phyloP scores from a whole-genome alignment of 1,140 invertebrate genomes.

The Meloidogyne floridensis region DNA sequence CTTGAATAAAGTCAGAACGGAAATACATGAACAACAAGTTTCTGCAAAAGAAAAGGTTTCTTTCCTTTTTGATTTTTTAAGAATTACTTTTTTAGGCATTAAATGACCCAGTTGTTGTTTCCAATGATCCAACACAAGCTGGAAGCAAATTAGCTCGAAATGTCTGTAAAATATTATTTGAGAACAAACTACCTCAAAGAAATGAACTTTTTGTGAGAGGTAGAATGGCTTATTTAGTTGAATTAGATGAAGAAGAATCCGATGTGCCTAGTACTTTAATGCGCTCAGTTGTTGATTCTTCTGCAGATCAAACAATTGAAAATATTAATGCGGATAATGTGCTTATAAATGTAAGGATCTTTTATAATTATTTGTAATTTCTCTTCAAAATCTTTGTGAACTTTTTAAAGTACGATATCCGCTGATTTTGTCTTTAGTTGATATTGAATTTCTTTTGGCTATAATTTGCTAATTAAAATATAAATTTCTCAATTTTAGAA shows the following conservation, averaged over 20 bases:
- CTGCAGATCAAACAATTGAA: constrained; percentile 70
- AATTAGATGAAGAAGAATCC: constrained; percentile 83
- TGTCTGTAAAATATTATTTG: constrained; percentile 69
- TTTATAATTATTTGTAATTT: no score
- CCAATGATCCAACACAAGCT: constrained; percentile 70
- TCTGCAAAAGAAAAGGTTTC: constrained; percentile 56
- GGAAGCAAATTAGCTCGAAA: constrained; percentile 65
- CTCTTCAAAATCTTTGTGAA: no score
- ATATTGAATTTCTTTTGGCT: no score
- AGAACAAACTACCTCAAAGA: constrained; percentile 70
- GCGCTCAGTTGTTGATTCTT: constrained; percentile 89
- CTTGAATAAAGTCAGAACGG: constrained; percentile 84
- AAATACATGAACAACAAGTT: constrained; percentile 83
- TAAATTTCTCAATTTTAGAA: constrained; percentile 77
- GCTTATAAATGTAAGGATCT: constrained; percentile 52
- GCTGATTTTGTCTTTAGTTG: no score
- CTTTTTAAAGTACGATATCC: no score
- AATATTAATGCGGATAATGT: constrained; percentile 60
- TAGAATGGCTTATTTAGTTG: constrained; percentile 96
- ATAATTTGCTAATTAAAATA: no score
- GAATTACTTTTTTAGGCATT: constrained; percentile 28
- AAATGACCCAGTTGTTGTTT: constrained; percentile 66
- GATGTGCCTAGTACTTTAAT: constrained; percentile 95
- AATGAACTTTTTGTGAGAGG: constrained; percentile 91
- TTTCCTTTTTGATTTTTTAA: no score